These are phyloP conservation scores for Antedon mediterranea DNA, from an alignment of 53 echinoderm and acorn worm genomes.

Conservation along the genomic window DNA sequence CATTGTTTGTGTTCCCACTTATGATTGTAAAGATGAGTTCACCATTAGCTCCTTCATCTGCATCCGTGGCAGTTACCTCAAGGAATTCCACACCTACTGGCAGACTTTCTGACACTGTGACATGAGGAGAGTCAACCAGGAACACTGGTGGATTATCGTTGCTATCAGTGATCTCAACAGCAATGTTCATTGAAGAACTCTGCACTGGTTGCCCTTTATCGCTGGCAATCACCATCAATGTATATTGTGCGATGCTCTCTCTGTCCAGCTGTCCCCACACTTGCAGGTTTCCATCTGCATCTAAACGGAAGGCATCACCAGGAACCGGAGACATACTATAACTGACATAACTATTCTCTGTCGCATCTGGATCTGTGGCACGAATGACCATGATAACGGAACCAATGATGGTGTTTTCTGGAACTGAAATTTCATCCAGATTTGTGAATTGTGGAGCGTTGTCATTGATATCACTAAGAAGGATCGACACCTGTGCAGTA, in stretches of 20 bases:
- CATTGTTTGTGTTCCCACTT: conserved; percentile 40
- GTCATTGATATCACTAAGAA: conserved; percentile 66
- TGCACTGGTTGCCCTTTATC: conserved; percentile 62
- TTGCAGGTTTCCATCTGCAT: conserved; percentile 48
- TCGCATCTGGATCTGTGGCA: conserved; percentile 62
- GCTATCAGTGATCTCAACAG: conserved; percentile 40
- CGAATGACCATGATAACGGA: conserved; percentile 53
- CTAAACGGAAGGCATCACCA: conserved; percentile 36
- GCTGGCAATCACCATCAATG: conserved; percentile 43
- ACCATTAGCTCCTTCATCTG: conserved; percentile 56
- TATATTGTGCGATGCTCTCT: conserved; percentile 30
- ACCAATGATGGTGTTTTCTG: conserved; percentile 39
- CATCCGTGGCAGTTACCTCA: conserved; percentile 48
- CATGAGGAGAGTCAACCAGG: conserved; percentile 23
- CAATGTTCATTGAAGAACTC: conserved; percentile 51
- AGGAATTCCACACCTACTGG: conserved; percentile 76
- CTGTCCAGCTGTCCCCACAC: conserved; percentile 55
- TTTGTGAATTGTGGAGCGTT: conserved; percentile 66
- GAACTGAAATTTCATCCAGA: conserved; percentile 21
- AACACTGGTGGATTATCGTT: conserved; percentile 72
- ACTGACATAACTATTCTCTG: conserved; percentile 74
- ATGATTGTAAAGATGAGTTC: conserved; percentile 48
- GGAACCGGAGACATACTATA: conserved; percentile 48
- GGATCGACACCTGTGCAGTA: conserved; percentile 65
- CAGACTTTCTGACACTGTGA: conserved; percentile 39